Evolutionary conservation across 2,888 invertebrate genomes (phyloP), one percentile per base, ranked within the genome.

Genomic region (Euplexia lucipara): DNA sequence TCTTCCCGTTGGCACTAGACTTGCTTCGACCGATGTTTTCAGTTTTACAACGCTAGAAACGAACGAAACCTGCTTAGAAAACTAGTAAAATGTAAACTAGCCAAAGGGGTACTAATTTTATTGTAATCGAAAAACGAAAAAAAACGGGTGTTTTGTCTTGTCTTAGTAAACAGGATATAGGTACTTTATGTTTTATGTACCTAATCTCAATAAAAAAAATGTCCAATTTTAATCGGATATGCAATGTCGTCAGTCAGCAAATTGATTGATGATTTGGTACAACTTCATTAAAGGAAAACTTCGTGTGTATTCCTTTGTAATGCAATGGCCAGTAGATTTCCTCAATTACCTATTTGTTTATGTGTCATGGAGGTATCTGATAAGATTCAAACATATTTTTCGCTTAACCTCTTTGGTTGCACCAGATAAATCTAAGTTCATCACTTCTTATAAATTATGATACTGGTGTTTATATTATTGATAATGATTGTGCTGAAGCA

Each of bases 1-100:
- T 72, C 79, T 75, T 83, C 79, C 80, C 77, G 77, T 76, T 80
- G 72, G 75, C 77, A 79, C 68, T 72, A 64, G 62, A 69, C 70
- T 80, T 70, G 74, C 75, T 73, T 77, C 58, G 78, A 65, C 64
- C 42, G 44, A 78, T 83, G 65, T 79, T 74, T 75, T 66, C 65
- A 53, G 64, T 62, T 67, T 62, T 75, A 71, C 54, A 30, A 53
- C 16, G 20, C 20, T 1, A 53, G 39, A 48, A 51, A 49, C 52
- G 52, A 54, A 58, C 45, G 57, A 69, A 78, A 81, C 60, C 62
- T 72, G 64, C 57, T 59, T 47, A 37, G 0, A 53, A 49, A 63
- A 57, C 18, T 67, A 2, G 34, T 71, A 26, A 4, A 35, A 45
- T 35, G 12, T 34, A 35, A 4, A 10, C 47, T 53, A 49, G 0